Percentiles rank a stretch among this genome's conserved stretches.
phyloP scores from a whole-genome alignment of 2,888 invertebrate species.

The Ichneumon xanthorius region DNA sequence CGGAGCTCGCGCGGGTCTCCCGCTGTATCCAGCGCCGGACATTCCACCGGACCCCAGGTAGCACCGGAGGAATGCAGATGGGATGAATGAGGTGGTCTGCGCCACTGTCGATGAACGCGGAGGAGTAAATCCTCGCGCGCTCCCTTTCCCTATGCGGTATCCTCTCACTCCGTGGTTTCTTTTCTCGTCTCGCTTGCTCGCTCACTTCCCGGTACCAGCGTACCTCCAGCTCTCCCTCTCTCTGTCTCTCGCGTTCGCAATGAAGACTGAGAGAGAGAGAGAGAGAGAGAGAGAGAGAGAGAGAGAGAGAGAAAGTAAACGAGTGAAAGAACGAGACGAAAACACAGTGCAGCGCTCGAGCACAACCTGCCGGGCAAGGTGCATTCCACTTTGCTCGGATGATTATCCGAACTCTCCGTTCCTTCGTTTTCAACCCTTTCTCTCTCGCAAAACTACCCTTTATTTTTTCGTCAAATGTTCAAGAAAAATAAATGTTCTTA shows the following conservation, averaged over 20 bases:
- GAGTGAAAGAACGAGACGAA: conserved; percentile 42
- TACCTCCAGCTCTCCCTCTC: conserved; percentile 6
- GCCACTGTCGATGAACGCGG: conserved; percentile 76
- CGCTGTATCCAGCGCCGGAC: conserved; percentile 69
- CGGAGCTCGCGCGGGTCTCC: conserved; percentile 28
- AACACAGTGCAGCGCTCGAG: conserved; percentile 37
- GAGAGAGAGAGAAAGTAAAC: conserved; percentile 11
- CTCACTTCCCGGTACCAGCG: conserved; percentile 5
- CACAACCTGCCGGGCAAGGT: conserved; percentile 65
- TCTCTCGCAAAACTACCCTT: background rate
- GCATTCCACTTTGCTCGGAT: conserved; percentile 68
- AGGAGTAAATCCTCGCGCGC: conserved; percentile 67
- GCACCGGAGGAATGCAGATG: conserved; percentile 83
- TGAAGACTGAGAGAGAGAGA: background rate
- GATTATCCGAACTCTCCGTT: conserved; percentile 47
- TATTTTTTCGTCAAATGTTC: background rate
- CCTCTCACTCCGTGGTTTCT: conserved; percentile 1
- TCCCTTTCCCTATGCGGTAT: conserved; percentile 52
- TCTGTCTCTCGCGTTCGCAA: conserved; percentile 32
- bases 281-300: conserved; percentile 47
- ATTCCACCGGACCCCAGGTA: conserved; percentile 83
- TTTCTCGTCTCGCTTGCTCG: conserved; percentile 5
- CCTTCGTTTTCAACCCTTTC: conserved; percentile 39
- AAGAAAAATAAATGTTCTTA: background rate
- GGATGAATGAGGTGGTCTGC: conserved; percentile 83